phyloP scores from a whole-genome alignment of 2,797 vertebrate genomes.

The Carduelis carduelis region DNA sequence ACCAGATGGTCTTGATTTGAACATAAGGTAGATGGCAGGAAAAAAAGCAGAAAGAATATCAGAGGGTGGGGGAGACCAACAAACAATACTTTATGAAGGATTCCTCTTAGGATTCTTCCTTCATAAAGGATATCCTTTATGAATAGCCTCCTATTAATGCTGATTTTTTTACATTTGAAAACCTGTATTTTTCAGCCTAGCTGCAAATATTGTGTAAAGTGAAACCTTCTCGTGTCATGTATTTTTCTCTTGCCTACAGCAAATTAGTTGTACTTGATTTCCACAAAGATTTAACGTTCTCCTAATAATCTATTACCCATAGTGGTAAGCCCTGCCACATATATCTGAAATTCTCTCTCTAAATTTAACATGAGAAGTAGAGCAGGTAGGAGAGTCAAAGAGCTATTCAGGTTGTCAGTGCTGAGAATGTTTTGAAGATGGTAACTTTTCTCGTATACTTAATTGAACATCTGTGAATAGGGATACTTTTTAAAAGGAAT shows the following conservation, averaged over 20 bases:
- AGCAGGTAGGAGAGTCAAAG: not conserved
- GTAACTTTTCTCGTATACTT: not conserved
- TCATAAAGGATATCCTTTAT: too few relatives aligned
- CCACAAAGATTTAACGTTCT: not conserved
- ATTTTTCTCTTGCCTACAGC: not conserved
- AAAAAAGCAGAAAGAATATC: not conserved
- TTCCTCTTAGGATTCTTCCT: not conserved
- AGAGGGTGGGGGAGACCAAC: accelerated
- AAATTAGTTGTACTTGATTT: not conserved
- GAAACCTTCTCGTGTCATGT: not conserved
- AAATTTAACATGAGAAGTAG: not conserved
- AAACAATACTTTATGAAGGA: not conserved
- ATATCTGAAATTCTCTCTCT: not conserved
- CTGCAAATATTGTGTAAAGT: not conserved
- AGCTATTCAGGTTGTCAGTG: not conserved
- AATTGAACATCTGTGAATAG: not conserved
- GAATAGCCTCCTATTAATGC: not conserved
- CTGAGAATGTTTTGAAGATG: not conserved
- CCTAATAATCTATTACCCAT: not conserved
- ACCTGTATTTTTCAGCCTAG: not conserved
- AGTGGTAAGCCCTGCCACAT: not conserved
- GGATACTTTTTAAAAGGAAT: not conserved
- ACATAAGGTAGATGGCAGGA: not conserved
- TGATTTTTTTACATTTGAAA: not conserved
- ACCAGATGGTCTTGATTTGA: slow-evolving; percentile 24